Percentiles rank a stretch among this genome's conserved stretches.
phyloP scores from a whole-genome alignment of 2,797 vertebrate species.

The Sciurus vulgaris region DNA sequence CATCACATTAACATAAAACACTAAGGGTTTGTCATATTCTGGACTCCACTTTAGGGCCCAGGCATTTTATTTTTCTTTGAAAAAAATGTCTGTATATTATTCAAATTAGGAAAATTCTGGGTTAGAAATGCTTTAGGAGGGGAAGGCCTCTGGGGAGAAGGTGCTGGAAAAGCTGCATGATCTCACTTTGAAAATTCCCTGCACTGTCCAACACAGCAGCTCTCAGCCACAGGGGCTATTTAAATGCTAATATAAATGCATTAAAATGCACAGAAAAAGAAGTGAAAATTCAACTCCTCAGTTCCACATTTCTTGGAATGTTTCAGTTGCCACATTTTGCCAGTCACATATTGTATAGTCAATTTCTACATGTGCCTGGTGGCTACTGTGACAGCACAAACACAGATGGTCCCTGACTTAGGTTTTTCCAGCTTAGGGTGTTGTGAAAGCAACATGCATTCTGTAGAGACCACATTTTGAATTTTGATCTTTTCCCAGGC shows the following conservation, averaged over 20 bases:
- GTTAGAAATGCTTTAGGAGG: not conserved
- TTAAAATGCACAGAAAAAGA: not conserved
- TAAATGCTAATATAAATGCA: not conserved
- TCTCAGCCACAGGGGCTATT: not conserved
- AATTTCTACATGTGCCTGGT: not conserved
- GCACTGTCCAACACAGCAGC: not conserved
- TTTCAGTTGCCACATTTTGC: not conserved
- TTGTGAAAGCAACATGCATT: not conserved
- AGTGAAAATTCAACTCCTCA: not conserved
- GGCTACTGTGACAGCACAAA: not conserved
- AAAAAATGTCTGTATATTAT: not conserved
- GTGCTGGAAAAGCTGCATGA: not conserved
- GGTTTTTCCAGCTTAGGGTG: not conserved
- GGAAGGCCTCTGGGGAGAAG: not conserved
- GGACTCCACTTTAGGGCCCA: not conserved
- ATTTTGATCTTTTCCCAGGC: not conserved
- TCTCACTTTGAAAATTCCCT: not conserved
- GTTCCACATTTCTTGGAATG: not conserved
- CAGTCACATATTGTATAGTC: not conserved
- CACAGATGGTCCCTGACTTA: not conserved
- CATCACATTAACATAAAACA: not conserved
- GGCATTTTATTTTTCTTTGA: constrained; percentile 49
- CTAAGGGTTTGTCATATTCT: not conserved
- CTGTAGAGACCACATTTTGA: not conserved
- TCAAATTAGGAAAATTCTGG: not conserved